Evolutionary conservation across 2,888 invertebrate species (phyloP).

Genomic region (Coelopa pilipes): DNA sequence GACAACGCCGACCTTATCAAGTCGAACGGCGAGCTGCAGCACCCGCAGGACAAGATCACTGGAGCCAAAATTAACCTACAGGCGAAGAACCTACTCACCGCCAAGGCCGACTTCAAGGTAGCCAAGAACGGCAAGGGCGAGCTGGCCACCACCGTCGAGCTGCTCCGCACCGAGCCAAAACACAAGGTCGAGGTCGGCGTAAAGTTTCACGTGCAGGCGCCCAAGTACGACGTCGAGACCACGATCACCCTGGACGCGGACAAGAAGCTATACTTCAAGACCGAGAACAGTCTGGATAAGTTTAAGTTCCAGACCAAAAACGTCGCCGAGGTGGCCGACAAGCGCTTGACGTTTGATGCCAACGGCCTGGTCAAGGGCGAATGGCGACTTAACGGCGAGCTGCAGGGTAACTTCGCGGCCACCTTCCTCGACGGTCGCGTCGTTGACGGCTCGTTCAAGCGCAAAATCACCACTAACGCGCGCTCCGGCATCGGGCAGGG

Average conservation of each 20-base stretch:
- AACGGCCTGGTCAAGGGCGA: conserved; percentile 55
- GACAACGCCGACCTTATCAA: conserved; percentile 56
- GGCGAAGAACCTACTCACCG: conserved; percentile 72
- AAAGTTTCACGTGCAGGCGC: conserved; percentile 72
- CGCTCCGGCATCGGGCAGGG: conserved; percentile 67
- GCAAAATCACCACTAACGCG: conserved; percentile 65
- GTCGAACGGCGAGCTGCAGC: conserved; percentile 55
- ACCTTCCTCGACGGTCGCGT: conserved; percentile 57
- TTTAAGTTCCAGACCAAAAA: conserved; percentile 74
- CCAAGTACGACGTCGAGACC: conserved; percentile 72
- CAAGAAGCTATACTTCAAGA: conserved; percentile 75
- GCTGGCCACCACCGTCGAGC: conserved; percentile 62
- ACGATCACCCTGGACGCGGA: conserved; percentile 76
- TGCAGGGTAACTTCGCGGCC: conserved; percentile 53
- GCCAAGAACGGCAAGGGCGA: conserved; percentile 75
- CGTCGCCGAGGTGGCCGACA: conserved; percentile 67
- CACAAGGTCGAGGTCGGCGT: conserved; percentile 73
- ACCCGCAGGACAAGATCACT: conserved; percentile 62
- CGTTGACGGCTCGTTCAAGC: conserved; percentile 61
- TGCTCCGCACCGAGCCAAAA: conserved; percentile 68
- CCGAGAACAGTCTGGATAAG: conserved; percentile 70
- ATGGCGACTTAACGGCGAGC: conserved; percentile 55
- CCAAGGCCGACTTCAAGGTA: conserved; percentile 73
- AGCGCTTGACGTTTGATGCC: conserved; percentile 66
- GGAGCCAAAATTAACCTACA: conserved; percentile 69